phyloP scores from a whole-genome alignment of 2,888 invertebrate species.

The Eupithecia centaureata region DNA sequence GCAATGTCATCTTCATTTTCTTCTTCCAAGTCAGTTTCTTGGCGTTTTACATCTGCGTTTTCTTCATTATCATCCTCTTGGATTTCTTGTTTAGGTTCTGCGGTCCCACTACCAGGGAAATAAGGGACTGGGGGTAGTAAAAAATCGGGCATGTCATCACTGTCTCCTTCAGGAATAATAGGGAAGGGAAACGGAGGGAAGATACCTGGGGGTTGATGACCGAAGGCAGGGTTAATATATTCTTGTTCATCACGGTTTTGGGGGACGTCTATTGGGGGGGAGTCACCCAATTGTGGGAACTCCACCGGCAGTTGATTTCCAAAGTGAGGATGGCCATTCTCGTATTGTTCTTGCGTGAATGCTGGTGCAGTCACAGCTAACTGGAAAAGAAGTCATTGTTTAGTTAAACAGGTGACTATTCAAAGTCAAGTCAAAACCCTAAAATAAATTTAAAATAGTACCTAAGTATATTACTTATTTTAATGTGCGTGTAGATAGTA shows the following conservation, averaged over 20 bases:
- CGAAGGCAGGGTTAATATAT: not conserved
- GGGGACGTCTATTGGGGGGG: constrained; percentile 5
- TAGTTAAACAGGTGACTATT: not conserved
- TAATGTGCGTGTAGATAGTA: too few species aligned
- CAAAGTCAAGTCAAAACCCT: not conserved
- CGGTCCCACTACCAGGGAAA: not conserved
- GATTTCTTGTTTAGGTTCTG: constrained; percentile 6
- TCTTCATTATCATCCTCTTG: not conserved
- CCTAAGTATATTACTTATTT: too few species aligned
- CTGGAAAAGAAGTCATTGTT: constrained; percentile 8
- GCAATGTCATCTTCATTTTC: not conserved
- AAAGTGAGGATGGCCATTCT: constrained; percentile 8
- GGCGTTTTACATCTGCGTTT: not conserved
- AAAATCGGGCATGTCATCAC: not conserved
- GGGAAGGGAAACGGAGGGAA: constrained; percentile 2
- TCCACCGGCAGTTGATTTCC: constrained; percentile 4
- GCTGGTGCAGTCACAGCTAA: constrained; percentile 9
- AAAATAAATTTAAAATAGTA: not conserved
- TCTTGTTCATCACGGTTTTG: not conserved
- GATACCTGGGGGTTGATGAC: not conserved
- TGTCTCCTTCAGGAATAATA: not conserved
- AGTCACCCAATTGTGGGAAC: not conserved
- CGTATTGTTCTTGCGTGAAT: constrained; percentile 1
- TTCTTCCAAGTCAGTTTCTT: not conserved
- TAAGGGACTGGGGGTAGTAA: not conserved